A percentile compares a stretch with the other conserved stretches of the same genome.
These are phyloP conservation scores for Craniophora ligustri DNA, from an alignment of 2,888 invertebrate species.

Conservation along the genomic window DNA sequence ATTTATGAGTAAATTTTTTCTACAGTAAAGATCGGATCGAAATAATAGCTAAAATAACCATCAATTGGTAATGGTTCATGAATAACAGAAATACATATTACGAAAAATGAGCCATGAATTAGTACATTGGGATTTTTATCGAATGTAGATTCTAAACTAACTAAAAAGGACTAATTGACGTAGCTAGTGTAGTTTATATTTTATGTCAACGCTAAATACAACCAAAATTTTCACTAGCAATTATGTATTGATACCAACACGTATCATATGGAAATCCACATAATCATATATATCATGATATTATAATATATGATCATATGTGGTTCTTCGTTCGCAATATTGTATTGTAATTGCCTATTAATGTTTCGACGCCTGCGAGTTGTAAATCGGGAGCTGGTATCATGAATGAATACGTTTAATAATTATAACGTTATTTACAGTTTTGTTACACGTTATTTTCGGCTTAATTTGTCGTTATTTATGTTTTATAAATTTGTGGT, in stretches of 20 bases:
- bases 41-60: no score
- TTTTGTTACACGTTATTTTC: conserved; percentile 25
- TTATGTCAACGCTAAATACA: no score
- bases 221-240: no score
- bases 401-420: conserved; percentile 36
- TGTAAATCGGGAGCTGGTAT: conserved; percentile 25
- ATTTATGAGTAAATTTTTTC: no score
- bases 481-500: conserved; percentile 3
- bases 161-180: no score
- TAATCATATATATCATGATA: background rate
- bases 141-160: no score
- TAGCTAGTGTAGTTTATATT: no score
- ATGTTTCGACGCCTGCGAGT: conserved; percentile 18
- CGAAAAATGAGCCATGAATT: no score
- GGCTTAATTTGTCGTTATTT: conserved; percentile 8
- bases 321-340: conserved; percentile 31
- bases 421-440: conserved; percentile 24
- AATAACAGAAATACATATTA: no score
- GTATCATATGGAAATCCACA: background rate
- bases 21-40: no score
- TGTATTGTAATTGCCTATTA: conserved; percentile 51
- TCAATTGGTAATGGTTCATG: no score
- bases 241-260: background rate
- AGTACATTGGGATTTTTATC: no score
- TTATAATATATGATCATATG: conserved; percentile 1